Conservation (phyloP, 1,140 invertebrate species). For the Dufourea novaeangliae region DNA sequence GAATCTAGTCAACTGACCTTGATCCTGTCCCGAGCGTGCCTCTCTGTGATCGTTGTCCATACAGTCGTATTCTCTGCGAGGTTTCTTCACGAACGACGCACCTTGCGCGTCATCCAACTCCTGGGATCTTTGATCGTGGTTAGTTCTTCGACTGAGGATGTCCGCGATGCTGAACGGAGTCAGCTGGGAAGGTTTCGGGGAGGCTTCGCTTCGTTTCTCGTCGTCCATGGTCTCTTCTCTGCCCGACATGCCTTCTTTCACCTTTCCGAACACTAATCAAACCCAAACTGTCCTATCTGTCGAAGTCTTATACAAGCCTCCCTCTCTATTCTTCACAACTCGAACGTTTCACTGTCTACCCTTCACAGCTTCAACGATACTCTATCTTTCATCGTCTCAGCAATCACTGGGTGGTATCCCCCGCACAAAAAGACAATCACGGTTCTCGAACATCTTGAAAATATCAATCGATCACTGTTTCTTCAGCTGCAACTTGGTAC, state of each 20-base stretch:
- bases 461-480: no score
- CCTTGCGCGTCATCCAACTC: conserved; percentile 60
- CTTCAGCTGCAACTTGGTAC: no score
- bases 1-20: conserved; percentile 52
- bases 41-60: conserved; percentile 40
- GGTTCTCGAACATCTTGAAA: neutral
- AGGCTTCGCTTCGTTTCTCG: conserved; percentile 63
- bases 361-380: neutral
- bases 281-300: neutral
- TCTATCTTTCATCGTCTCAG: neutral
- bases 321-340: neutral
- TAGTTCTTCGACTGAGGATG: conserved; percentile 74
- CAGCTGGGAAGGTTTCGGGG: conserved; percentile 74
- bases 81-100: conserved; percentile 23
- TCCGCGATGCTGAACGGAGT: conserved; percentile 80
- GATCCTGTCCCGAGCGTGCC: conserved; percentile 30
- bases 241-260: neutral
- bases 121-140: conserved; percentile 57
- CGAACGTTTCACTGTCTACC: neutral
- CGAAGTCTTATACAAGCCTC: neutral
- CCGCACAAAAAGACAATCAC: neutral
- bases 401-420: neutral
- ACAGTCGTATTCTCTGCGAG: conserved; percentile 46
- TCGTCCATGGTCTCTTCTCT: conserved; percentile 58
- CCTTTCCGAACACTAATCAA: fast-evolving